Evolutionary conservation across 2,797 vertebrate genomes (phyloP).

Genomic region (Triplophysa bombifrons): DNA sequence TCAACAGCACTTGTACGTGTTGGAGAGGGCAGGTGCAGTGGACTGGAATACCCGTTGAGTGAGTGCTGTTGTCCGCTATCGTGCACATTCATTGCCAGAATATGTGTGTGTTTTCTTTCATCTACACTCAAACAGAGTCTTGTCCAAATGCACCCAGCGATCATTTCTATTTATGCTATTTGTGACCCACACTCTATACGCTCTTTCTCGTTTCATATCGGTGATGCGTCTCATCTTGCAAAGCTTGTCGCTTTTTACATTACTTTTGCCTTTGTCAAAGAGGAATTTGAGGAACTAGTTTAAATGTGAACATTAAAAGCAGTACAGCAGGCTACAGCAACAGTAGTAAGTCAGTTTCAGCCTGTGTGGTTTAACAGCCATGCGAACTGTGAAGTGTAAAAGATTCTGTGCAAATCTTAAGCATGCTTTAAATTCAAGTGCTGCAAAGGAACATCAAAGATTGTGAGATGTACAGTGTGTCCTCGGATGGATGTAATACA

Average conservation of each 20-base stretch:
- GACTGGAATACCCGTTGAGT: conserved; percentile 50
- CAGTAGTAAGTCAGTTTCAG: conserved; percentile 4
- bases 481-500: conserved; percentile 27
- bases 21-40: conserved; percentile 55
- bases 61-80: conserved; percentile 50
- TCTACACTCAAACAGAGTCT: conserved; percentile 13
- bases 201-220: neutral
- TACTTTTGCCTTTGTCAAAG: neutral
- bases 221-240: neutral
- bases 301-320: neutral
- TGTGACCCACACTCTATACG: neutral
- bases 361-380: conserved; percentile 19
- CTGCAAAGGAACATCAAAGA: neutral
- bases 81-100: neutral
- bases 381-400: conserved; percentile 8
- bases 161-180: conserved; percentile 15
- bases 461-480: conserved; percentile 19
- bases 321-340: conserved; percentile 10
- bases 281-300: neutral
- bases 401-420: conserved; percentile 1
- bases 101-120: conserved; percentile 24
- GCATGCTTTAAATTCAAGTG: neutral
- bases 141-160: neutral
- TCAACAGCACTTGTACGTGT: conserved; percentile 39
- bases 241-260: neutral